These are phyloP conservation scores for Nasonia longicornis DNA, from an alignment of 1,140 invertebrate genomes.

Conservation along the genomic window DNA sequence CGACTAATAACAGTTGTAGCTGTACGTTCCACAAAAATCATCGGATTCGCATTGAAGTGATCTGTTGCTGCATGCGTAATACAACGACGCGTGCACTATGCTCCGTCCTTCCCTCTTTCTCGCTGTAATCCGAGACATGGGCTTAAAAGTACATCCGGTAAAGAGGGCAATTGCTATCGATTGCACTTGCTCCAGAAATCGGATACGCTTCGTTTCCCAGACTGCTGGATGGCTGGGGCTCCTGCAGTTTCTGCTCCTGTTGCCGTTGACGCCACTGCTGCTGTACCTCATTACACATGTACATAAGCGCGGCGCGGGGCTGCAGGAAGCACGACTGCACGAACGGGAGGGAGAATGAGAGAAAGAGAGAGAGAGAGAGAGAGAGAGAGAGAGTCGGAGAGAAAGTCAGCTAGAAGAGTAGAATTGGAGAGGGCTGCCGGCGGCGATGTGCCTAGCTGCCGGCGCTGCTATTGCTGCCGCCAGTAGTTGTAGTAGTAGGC, in stretches of 20 bases:
- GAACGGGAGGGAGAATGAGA: slow-evolving; percentile 26
- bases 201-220: slow-evolving; percentile 62
- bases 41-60: not conserved
- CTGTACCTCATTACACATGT: slow-evolving; percentile 36
- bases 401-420: slow-evolving; percentile 38
- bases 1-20: too few relatives aligned
- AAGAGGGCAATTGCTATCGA: slow-evolving; percentile 62
- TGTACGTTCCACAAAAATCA: too few relatives aligned
- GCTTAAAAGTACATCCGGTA: slow-evolving; percentile 47
- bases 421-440: slow-evolving; percentile 19
- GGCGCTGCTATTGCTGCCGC: not conserved
- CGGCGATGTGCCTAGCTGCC: slow-evolving; percentile 41
- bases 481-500: not conserved
- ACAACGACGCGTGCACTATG: too few relatives aligned
- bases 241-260: not conserved
- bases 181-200: slow-evolving; percentile 59
- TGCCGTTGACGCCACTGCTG: not conserved
- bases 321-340: slow-evolving; percentile 52
- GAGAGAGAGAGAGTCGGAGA: slow-evolving; percentile 45
- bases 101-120: not conserved
- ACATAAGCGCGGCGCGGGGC: slow-evolving; percentile 49
- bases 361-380: not conserved
- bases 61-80: not conserved
- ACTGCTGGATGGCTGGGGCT: slow-evolving; percentile 45
- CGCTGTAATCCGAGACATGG: slow-evolving; percentile 62